Conservation (phyloP, 1,140 invertebrate species). For the Drosophila takahashii region DNA sequence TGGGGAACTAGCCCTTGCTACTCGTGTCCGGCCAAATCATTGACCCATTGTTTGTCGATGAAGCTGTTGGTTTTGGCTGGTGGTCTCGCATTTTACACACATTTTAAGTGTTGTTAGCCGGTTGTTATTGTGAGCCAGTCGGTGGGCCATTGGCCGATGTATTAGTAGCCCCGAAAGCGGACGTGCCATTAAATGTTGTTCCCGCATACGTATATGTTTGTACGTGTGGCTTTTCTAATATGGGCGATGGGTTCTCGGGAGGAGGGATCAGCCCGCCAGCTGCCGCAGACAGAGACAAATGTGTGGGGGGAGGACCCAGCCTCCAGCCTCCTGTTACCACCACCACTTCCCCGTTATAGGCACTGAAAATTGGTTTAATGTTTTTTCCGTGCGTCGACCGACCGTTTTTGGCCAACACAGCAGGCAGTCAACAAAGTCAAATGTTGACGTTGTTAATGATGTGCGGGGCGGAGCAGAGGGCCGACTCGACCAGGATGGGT, state of each 20-base stretch:
- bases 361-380: slow-evolving; percentile 78
- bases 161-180: slow-evolving; percentile 34
- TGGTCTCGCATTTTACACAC: slow-evolving; percentile 72
- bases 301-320: slow-evolving; percentile 15
- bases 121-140: slow-evolving; percentile 63
- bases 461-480: slow-evolving; percentile 40
- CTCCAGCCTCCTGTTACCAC: slow-evolving; percentile 3
- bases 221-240: slow-evolving; percentile 50
- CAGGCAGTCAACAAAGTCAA: slow-evolving; percentile 75
- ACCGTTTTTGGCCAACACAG: slow-evolving; percentile 62
- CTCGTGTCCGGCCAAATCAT: slow-evolving; percentile 37
- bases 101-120: slow-evolving; percentile 78
- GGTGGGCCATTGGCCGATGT: slow-evolving; percentile 5
- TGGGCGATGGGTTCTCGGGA: slow-evolving; percentile 31
- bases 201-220: slow-evolving; percentile 26
- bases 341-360: slow-evolving; percentile 49
- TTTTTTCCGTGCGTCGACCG: slow-evolving; percentile 60
- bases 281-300: slow-evolving; percentile 78
- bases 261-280: slow-evolving; percentile 42
- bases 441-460: slow-evolving; percentile 81
- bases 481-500: slow-evolving; percentile 7
- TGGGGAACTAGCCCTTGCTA: slow-evolving; percentile 5
- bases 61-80: slow-evolving; percentile 65
- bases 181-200: slow-evolving; percentile 48
- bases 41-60: slow-evolving; percentile 69